Conservation (phyloP, 2,888 invertebrate species). For the Zygogramma bicolorata region DNA sequence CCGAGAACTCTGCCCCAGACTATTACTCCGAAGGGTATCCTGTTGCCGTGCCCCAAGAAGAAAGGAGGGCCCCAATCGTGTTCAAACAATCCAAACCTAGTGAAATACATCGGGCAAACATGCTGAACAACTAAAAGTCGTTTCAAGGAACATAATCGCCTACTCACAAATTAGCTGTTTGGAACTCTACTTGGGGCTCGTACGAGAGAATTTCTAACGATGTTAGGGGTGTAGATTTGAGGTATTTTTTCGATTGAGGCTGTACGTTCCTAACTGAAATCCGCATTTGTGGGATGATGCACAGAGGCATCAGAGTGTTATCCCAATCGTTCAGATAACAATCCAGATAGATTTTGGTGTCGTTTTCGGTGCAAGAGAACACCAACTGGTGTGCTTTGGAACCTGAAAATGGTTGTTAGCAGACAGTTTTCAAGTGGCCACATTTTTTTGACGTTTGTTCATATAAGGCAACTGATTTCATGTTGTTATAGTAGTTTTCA, state of each 20-base stretch:
- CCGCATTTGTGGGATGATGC: slow-evolving; percentile 47
- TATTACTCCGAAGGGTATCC: slow-evolving; percentile 34
- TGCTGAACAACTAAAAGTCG: background rate
- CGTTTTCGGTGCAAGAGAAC: slow-evolving; percentile 31
- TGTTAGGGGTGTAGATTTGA: slow-evolving; percentile 46
- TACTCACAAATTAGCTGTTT: slow-evolving; percentile 51
- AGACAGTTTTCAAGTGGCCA: no score
- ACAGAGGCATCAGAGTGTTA: slow-evolving; percentile 45
- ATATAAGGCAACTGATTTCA: no score
- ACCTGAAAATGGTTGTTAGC: slow-evolving; percentile 23
- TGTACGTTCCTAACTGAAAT: slow-evolving; percentile 43
- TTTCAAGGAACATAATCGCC: background rate
- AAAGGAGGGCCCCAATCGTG: slow-evolving; percentile 32
- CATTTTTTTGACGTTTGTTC: no score
- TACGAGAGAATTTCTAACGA: slow-evolving; percentile 47
- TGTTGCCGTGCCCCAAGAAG: slow-evolving; percentile 34
- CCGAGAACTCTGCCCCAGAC: slow-evolving; percentile 34
- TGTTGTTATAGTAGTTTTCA: no score
- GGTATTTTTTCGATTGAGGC: slow-evolving; percentile 46
- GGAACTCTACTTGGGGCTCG: slow-evolving; percentile 41
- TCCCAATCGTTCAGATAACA: slow-evolving; percentile 49
- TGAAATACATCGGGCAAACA: background rate
- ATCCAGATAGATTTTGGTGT: slow-evolving; percentile 28
- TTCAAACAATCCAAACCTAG: slow-evolving; percentile 30
- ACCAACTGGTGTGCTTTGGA: slow-evolving; percentile 24